These are phyloP conservation scores for Sceloporus tristichus DNA, from an alignment of 2,113 vertebrate genomes.

Conservation along the genomic window DNA sequence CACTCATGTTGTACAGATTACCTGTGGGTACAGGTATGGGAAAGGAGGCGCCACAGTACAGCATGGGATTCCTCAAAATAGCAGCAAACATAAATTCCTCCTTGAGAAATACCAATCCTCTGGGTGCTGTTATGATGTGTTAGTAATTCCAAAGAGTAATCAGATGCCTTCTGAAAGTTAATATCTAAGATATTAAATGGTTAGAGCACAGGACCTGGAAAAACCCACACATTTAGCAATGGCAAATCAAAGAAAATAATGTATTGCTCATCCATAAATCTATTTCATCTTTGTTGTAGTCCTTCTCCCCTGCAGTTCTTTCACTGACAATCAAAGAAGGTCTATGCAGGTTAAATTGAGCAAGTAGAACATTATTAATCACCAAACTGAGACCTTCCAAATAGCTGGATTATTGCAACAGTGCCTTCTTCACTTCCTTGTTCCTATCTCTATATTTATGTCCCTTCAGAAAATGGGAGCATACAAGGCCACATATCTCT, in stretches of 20 bases:
- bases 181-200: slow-evolving; percentile 16
- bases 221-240: slow-evolving; percentile 21
- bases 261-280: not conserved
- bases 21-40: not conserved
- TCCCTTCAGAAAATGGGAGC: not conserved
- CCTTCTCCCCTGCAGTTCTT: not conserved
- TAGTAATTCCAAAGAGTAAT: slow-evolving; percentile 14
- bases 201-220: slow-evolving; percentile 1
- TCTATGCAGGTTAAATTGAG: slow-evolving; percentile 15
- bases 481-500: no score
- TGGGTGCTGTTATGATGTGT: slow-evolving; percentile 27
- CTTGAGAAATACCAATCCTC: slow-evolving; percentile 6
- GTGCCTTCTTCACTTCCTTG: not conserved
- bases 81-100: not conserved
- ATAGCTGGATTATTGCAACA: not conserved
- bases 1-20: not conserved
- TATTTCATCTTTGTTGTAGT: not conserved
- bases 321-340: slow-evolving; percentile 21
- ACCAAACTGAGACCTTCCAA: not conserved
- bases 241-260: slow-evolving; percentile 7
- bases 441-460: not conserved
- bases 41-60: not conserved
- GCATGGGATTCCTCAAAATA: no score
- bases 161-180: slow-evolving; percentile 1
- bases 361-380: slow-evolving; percentile 3